Base-by-base conservation (phyloP, 2,888 invertebrate species). In the Morpho achilles region DNA sequence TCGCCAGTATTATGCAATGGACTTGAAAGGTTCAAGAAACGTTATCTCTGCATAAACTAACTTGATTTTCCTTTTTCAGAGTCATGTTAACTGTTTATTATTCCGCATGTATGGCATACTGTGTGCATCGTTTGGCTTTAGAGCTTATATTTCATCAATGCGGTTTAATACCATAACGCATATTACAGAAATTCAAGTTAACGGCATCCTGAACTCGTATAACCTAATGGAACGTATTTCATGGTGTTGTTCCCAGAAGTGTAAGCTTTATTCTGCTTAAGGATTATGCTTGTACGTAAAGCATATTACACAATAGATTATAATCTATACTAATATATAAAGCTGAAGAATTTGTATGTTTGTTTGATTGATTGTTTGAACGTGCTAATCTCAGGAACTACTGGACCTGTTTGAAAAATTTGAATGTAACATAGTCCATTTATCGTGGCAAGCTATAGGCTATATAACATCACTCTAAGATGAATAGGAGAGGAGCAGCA, bases 1-100 rank as follows among this genome's bases (percentile, higher is more conserved):
- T 56, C 59, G 59, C 50, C 61, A 56, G 42, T 52, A 63, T 66
- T 64, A 66, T 58, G 62, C 59, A 66, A 64, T 22, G 53, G 59
- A 48, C 44, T 59, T 61, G 61, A 64, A 62, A 62, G 64, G 46
- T 64, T 50, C 53, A 52, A 65, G 64, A 59, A 61, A 62, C 61
- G 64, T 58, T 64, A 62, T 52, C 54, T 16, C 52, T 51, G 58
- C 64, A 53, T 58, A 56, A 53, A 53, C 54, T 50, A 47, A 56
- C 58, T 57, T 47, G 59, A 55, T 57, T 56, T 47, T 55, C 66
- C 66, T 64, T 66, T 60, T 62, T 53, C 40, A 61, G 64, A 62
- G 58, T 39, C 51, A 22, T 10, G 53, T 56, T 61, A 64, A 64
- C 53, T 57, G 59, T 61, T 56, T 56, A 61, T 62, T 66, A 64